phyloP scores from a whole-genome alignment of 2,797 vertebrate species.

The Sylvilagus floridanus region DNA sequence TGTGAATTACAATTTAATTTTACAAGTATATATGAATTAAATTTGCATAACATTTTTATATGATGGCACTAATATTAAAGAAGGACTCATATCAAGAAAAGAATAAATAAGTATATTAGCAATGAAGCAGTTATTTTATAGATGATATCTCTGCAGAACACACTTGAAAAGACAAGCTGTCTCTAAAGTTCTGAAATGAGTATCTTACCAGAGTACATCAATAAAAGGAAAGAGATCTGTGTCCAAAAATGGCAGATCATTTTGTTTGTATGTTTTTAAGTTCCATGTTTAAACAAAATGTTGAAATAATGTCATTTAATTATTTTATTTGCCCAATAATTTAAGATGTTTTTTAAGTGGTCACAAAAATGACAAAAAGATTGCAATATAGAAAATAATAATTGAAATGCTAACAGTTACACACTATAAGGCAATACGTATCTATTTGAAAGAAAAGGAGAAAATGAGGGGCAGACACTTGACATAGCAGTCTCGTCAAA shows the following conservation, averaged over 20 bases:
- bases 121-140: background rate
- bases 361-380: background rate
- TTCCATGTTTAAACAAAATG: background rate
- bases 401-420: background rate
- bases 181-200: background rate
- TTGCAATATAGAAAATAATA: background rate
- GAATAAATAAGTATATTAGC: background rate
- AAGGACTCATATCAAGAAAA: background rate
- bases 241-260: background rate
- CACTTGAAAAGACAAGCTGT: background rate
- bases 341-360: background rate
- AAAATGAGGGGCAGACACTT: background rate
- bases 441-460: background rate
- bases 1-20: background rate
- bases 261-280: background rate
- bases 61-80: background rate
- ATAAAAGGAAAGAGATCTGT: background rate
- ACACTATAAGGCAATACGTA: background rate
- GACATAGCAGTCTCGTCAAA: background rate
- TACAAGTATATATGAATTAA: constrained; percentile 2
- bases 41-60: background rate
- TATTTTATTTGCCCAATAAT: background rate
- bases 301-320: background rate
- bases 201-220: background rate
- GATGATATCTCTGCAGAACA: background rate